Conservation (phyloP, 1,140 invertebrate species). For the Phortica variegata region DNA sequence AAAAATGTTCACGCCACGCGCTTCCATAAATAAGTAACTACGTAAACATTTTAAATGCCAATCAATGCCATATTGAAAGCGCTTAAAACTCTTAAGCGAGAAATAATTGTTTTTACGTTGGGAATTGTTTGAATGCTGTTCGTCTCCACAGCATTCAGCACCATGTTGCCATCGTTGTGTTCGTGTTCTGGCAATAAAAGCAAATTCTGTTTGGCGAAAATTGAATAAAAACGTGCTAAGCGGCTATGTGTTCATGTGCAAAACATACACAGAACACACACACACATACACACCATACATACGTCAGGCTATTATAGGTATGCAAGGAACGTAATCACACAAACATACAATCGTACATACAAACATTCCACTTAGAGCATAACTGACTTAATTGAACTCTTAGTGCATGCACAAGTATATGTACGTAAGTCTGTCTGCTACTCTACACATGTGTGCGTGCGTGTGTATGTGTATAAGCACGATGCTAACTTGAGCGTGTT, state of each 20-base stretch:
- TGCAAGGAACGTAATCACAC: too few relatives aligned
- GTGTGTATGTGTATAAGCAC: too few relatives aligned
- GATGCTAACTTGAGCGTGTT: too few relatives aligned
- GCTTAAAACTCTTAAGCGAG: constrained; percentile 15
- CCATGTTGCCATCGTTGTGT: background rate
- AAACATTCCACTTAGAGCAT: too few relatives aligned
- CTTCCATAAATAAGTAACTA: constrained; percentile 27
- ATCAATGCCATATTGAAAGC: constrained; percentile 24
- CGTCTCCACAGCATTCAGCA: background rate
- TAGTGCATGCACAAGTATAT: background rate
- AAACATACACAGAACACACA: too few relatives aligned
- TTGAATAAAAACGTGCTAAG: constrained; percentile 21
- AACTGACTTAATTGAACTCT: background rate
- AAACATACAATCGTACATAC: constrained; percentile 1
- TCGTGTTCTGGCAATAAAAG: background rate
- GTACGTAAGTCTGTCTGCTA: too few relatives aligned
- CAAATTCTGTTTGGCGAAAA: constrained; percentile 7
- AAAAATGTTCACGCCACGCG: constrained; percentile 1
- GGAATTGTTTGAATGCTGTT: background rate
- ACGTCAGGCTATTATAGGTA: too few relatives aligned
- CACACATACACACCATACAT: background rate
- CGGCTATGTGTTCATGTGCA: constrained; percentile 1
- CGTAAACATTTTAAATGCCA: constrained; percentile 42
- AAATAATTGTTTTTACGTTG: constrained; percentile 19
- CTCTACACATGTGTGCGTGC: too few relatives aligned